Conservation (phyloP, 2,888 invertebrate genomes). For the Pseudoips prasinana region DNA sequence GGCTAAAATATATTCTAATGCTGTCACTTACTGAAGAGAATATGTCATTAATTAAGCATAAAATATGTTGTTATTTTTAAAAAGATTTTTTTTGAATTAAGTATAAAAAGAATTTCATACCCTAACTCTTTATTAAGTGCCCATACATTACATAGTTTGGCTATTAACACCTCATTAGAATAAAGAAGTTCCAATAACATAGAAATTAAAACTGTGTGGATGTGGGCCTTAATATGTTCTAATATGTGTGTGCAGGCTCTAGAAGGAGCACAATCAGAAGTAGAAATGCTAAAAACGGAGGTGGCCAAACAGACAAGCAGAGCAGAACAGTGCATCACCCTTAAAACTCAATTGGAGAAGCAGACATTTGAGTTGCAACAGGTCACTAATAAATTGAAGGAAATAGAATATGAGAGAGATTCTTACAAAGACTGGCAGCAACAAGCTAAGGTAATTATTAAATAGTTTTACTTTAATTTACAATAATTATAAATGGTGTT, state of each 20-base stretch:
- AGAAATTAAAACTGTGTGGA: no score
- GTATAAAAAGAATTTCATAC: no score
- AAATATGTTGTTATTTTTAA: no score
- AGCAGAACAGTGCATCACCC: slow-evolving; percentile 58
- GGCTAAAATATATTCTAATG: no score
- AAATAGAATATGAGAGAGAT: slow-evolving; percentile 72
- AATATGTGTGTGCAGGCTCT: slow-evolving; percentile 56
- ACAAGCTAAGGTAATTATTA: slow-evolving; percentile 73
- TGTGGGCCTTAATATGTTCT: no score
- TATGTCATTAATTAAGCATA: no score
- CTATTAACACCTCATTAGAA: no score
- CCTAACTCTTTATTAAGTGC: no score
- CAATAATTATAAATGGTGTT: background rate
- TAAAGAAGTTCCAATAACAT: no score
- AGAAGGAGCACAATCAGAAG: slow-evolving; percentile 80
- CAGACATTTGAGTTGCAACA: slow-evolving; percentile 68
- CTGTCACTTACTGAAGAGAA: no score
- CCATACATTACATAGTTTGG: no score
- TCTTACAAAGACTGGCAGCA: slow-evolving; percentile 76
- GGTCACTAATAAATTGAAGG: slow-evolving; percentile 62
- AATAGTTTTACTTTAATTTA: background rate
- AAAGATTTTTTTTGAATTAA: no score
- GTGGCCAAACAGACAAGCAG: slow-evolving; percentile 56
- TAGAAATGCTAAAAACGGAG: slow-evolving; percentile 70
- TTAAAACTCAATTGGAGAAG: slow-evolving; percentile 65